Percentiles rank a stretch among this genome's conserved stretches.
phyloP scores from a whole-genome alignment of 2,797 vertebrate species.

The Hypotaenidia philippensis region DNA sequence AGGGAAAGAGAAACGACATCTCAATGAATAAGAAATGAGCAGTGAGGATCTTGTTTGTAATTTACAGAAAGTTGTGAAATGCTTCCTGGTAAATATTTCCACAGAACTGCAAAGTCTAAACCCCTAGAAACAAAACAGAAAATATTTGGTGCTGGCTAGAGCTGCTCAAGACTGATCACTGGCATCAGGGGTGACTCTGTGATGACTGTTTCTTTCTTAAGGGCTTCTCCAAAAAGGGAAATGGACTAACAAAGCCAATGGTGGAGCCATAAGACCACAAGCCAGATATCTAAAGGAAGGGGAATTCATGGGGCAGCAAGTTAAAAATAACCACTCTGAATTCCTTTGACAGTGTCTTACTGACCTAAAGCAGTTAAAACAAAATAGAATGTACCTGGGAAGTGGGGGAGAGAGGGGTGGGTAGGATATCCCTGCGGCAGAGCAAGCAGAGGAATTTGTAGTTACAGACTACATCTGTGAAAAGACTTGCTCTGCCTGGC shows the following conservation, averaged over 20 bases:
- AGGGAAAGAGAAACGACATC: background rate
- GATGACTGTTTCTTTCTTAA: background rate
- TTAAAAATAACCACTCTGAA: background rate
- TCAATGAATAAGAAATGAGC: constrained; percentile 7
- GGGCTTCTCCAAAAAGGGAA: background rate
- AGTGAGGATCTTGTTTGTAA: background rate
- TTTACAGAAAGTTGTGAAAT: constrained; percentile 59
- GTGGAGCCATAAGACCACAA: background rate
- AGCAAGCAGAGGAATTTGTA: background rate
- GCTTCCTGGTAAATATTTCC: constrained; percentile 1
- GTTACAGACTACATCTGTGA: background rate
- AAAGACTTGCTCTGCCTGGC: background rate
- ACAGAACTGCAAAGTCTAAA: background rate
- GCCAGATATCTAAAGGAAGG: background rate
- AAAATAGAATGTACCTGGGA: background rate
- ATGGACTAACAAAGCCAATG: background rate
- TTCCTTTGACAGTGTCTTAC: background rate
- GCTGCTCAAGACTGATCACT: background rate
- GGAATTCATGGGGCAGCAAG: background rate
- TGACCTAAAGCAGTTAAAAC: background rate
- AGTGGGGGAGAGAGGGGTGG: too few species aligned
- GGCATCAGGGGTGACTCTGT: background rate
- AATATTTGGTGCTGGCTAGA: background rate
- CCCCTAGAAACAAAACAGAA: background rate
- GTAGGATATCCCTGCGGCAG: accelerated